Evolutionary conservation across 2,888 invertebrate species (phyloP), one percentile per base, ranked within the genome.

Genomic region (Sylvicola cinctus): DNA sequence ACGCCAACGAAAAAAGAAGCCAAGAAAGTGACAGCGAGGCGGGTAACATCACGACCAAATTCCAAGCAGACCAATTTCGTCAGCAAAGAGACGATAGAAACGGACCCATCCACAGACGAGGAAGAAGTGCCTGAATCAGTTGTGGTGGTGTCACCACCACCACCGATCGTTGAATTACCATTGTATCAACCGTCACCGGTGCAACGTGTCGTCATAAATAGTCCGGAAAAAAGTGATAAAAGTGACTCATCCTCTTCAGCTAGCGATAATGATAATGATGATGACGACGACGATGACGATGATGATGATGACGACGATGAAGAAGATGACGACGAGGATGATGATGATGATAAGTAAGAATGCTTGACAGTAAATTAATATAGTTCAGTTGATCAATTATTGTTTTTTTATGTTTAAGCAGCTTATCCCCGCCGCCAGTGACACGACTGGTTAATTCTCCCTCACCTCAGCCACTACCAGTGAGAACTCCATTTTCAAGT

Each of bases 1-100:
- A 34, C 34, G 2, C 34, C 25, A 16, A 28, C 32, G 28, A 41
- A 41, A 35, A 39, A 39, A 8, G 40, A 39, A 11, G 6, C 20
- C 8, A 40, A 41, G 25, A 43, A 41, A 30, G 33, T 40, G 35
- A 44, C 35, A 39, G 45, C 42, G 41, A 44, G 36, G 42, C 46
- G 42, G 25, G 29, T 43, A 44, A 31, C 35, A 38, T 40, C 46
- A 37, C 31, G 48, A 32, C 49, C 46, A 38, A 55, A 49, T 34
- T 49, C 46, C 33, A 42, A 42, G 8, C n/a, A n/a, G n/a, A n/a
- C n/a, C n/a, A n/a, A n/a, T n/a, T n/a, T n/a, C n/a, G n/a, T n/a
- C n/a, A 28, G 28, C 10, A n/a, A 28, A n/a, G 28, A 5, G 28
- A 28, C n/a, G 6, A 5, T 28, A 13, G 12, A 28, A 5, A 28